Conservation (phyloP, 2,888 invertebrate genomes). For the Caenorhabditis drosophilae region DNA sequence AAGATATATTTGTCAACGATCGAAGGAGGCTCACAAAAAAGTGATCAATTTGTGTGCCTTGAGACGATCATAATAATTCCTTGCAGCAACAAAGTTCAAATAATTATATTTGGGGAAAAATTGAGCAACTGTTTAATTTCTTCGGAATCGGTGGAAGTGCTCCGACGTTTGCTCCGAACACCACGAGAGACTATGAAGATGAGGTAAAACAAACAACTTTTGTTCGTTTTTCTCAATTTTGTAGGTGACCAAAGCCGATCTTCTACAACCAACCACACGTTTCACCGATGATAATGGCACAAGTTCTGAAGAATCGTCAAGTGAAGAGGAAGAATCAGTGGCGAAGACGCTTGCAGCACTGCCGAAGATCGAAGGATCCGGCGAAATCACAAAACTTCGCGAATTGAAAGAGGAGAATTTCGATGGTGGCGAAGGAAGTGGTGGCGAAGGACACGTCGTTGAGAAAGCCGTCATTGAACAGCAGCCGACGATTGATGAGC, state of each 20-base stretch:
- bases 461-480: constrained; percentile 26
- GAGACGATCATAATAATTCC: too few species aligned
- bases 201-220: constrained; percentile 13
- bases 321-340: constrained; percentile 32
- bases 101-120: constrained; percentile 47
- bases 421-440: constrained; percentile 15
- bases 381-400: constrained; percentile 15
- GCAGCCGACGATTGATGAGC: constrained; percentile 13
- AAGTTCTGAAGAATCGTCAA: constrained; percentile 16
- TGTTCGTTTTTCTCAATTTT: background rate
- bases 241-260: too few species aligned
- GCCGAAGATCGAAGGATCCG: constrained; percentile 32
- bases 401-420: too few species aligned
- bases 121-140: constrained; percentile 42
- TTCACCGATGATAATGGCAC: background rate
- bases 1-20: constrained; percentile 34
- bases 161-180: constrained; percentile 6
- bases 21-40: constrained; percentile 25
- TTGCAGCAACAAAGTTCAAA: constrained; percentile 45
- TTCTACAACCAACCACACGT: background rate
- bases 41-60: too few species aligned
- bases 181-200: constrained; percentile 29
- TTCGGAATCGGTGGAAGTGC: constrained; percentile 36
- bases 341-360: constrained; percentile 22
- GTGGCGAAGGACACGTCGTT: constrained; percentile 11